Evolutionary conservation across 2,113 vertebrate genomes (phyloP).

Genomic region (Perccottus glenii): DNA sequence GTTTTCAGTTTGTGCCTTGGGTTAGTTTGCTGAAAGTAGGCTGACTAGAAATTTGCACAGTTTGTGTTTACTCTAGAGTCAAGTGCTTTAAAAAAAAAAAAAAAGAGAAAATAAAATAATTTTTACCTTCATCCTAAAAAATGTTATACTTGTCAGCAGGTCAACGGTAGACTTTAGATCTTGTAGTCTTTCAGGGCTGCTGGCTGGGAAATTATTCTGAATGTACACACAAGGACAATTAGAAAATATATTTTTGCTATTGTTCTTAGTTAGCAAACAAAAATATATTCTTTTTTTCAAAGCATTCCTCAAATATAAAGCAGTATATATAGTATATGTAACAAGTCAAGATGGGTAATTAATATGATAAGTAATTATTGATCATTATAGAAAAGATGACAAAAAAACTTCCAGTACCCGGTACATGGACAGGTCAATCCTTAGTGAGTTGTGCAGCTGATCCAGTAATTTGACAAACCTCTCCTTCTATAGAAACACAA

Average conservation of each 20-base stretch:
- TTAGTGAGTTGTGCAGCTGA: slow-evolving; percentile 95
- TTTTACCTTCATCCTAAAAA: slow-evolving; percentile 97
- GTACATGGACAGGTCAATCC: slow-evolving; percentile 98
- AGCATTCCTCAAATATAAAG: too few relatives aligned
- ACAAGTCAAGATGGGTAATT: background rate
- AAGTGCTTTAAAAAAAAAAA: background rate
- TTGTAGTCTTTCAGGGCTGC: slow-evolving; percentile 94
- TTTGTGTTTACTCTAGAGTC: slow-evolving; percentile 1
- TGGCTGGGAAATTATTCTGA: slow-evolving; percentile 98
- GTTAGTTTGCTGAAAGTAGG: slow-evolving; percentile 25
- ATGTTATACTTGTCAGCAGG: slow-evolving; percentile 97
- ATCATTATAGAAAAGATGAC: too few relatives aligned
- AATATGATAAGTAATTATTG: background rate
- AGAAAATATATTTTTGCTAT: background rate
- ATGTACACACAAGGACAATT: slow-evolving; percentile 25
- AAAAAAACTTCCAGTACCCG: slow-evolving; percentile 78
- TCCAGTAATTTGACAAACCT: slow-evolving; percentile 97
- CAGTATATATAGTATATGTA: too few relatives aligned
- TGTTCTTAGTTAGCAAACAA: background rate
- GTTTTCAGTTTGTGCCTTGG: slow-evolving; percentile 30
- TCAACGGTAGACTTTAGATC: slow-evolving; percentile 98
- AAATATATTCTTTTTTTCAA: background rate
- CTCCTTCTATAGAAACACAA: slow-evolving; percentile 85
- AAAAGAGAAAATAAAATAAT: background rate
- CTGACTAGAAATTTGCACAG: slow-evolving; percentile 5